These are phyloP conservation scores for Columba livia DNA, from an alignment of 2,113 vertebrate species.

Conservation along the genomic window DNA sequence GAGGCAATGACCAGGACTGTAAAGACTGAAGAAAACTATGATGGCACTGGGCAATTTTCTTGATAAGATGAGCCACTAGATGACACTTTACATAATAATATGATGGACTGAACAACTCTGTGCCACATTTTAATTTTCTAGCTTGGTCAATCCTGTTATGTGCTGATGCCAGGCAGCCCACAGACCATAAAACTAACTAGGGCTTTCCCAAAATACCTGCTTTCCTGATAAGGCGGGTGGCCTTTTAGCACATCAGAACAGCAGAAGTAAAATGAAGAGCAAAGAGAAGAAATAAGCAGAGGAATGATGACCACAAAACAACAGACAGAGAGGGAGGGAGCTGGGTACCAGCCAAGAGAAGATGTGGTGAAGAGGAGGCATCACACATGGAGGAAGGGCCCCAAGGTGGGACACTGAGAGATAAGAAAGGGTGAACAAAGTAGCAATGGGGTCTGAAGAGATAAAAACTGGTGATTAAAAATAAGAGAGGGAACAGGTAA, in stretches of 20 bases:
- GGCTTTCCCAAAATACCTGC: background rate
- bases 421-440: background rate
- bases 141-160: conserved; percentile 43
- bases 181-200: background rate
- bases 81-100: conserved; percentile 69
- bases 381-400: background rate
- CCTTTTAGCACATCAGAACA: background rate
- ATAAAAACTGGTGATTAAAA: background rate
- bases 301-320: background rate
- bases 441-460: background rate
- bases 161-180: background rate
- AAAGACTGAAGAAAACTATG: conserved; percentile 60
- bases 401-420: background rate
- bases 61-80: conserved; percentile 69
- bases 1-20: conserved; percentile 50
- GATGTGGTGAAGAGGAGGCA: background rate
- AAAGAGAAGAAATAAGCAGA: background rate
- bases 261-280: background rate
- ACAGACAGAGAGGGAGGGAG: background rate
- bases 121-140: conserved; percentile 72
- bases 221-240: background rate
- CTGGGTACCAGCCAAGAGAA: background rate
- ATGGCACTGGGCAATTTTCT: conserved; percentile 47
- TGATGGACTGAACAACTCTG: conserved; percentile 58
- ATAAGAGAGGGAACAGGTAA: background rate